Conservation (phyloP, 2,888 invertebrate species). For the Chaetoderma sp. region DNA sequence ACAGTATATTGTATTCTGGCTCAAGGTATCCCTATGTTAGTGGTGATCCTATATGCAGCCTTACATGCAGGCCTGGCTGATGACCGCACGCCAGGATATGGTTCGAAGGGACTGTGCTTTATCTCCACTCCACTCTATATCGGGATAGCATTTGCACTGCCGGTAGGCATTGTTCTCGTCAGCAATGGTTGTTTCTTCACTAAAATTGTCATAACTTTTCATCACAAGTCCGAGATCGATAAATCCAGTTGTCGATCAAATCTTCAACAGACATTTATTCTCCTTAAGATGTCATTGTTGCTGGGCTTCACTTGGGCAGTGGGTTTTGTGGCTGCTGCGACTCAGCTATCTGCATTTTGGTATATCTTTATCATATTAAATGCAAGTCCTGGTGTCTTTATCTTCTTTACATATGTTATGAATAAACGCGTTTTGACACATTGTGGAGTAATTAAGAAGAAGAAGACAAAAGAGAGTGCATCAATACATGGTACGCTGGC, state of each 20-base stretch:
- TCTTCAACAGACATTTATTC: neutral
- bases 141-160: neutral
- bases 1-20: neutral
- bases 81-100: too few species aligned
- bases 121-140: neutral
- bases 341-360: neutral
- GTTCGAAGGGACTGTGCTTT: conserved; percentile 1
- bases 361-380: conserved; percentile 2
- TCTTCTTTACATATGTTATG: neutral
- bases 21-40: neutral
- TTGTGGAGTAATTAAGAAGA: too few species aligned
- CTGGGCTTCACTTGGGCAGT: neutral
- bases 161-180: neutral
- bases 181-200: neutral
- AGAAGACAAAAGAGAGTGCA: too few species aligned
- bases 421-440: too few species aligned
- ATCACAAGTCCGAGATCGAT: neutral
- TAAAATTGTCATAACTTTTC: neutral
- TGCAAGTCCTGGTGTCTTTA: neutral
- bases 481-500: too few species aligned
- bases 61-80: too few species aligned
- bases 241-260: neutral
- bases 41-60: too few species aligned
- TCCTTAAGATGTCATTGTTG: neutral
- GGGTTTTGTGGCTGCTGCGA: neutral